Percentiles rank a stretch among this genome's conserved stretches.
Evolutionary conservation across 2,888 invertebrate species (phyloP).

Genomic region (Ormyrus nitidulus): DNA sequence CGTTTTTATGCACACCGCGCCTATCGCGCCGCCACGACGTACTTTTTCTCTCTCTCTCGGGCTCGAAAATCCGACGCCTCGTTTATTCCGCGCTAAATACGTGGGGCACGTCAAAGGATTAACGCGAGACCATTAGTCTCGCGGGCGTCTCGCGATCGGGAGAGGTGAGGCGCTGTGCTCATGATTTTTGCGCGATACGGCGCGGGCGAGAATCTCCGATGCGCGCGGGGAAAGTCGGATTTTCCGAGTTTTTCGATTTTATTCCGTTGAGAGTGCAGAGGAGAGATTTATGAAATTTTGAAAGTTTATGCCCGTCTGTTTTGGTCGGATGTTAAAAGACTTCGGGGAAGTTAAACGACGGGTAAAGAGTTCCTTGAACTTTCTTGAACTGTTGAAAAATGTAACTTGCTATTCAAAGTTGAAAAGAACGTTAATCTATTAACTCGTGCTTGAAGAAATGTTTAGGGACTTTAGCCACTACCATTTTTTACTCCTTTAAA

Average conservation of each 20-base stretch:
- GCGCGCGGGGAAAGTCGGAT: too few species aligned
- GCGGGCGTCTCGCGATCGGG: neutral
- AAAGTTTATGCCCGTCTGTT: neutral
- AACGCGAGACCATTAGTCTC: conserved; percentile 38
- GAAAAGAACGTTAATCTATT: conserved; percentile 10
- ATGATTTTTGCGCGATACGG: neutral
- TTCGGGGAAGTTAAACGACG: conserved; percentile 3
- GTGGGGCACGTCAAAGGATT: conserved; percentile 43
- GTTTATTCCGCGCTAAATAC: conserved; percentile 24
- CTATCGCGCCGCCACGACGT: neutral
- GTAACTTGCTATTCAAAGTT: neutral
- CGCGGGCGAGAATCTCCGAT: neutral
- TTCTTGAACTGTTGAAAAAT: conserved; percentile 23
- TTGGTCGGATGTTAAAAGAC: conserved; percentile 27
- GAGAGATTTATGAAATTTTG: conserved; percentile 22
- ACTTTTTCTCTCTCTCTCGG: neutral
- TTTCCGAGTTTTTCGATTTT: neutral
- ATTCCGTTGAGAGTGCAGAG: neutral
- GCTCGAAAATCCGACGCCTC: conserved; percentile 37
- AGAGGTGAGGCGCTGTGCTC: neutral
- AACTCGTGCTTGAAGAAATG: too few species aligned
- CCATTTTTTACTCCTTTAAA: too few species aligned
- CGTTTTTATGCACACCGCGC: conserved; percentile 34
- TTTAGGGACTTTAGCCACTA: too few species aligned
- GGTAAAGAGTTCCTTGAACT: conserved; percentile 14